These are phyloP conservation scores for Muntiacus muntjak DNA, from an alignment of 2,113 vertebrate species.

Conservation along the genomic window DNA sequence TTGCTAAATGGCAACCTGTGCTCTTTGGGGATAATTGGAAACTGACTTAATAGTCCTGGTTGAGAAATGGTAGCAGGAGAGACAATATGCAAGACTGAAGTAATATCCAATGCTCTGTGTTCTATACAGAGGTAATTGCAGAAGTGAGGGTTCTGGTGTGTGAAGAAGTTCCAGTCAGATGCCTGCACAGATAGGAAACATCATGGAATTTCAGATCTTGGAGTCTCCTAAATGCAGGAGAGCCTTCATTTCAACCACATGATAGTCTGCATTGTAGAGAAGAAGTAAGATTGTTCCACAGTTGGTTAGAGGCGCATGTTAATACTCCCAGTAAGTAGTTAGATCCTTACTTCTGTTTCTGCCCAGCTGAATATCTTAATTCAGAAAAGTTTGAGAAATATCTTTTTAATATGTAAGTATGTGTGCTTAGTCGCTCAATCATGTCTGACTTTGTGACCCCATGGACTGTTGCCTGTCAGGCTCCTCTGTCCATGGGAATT, in stretches of 20 bases:
- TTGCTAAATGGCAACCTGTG: background rate
- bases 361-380: background rate
- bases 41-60: background rate
- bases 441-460: background rate
- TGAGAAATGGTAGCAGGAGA: background rate
- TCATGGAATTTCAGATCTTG: background rate
- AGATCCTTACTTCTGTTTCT: background rate
- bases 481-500: background rate
- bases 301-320: background rate
- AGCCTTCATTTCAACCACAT: background rate
- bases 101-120: background rate
- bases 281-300: background rate
- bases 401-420: background rate
- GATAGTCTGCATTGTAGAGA: background rate
- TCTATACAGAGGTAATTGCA: background rate
- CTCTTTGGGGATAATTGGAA: background rate
- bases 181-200: background rate
- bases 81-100: background rate
- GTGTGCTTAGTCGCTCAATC: background rate
- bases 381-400: background rate
- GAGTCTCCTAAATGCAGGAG: background rate
- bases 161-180: background rate
- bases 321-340: background rate
- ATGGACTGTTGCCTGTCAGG: background rate
- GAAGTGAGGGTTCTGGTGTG: background rate